Percentiles rank a stretch among this genome's conserved stretches.
Conservation (phyloP, 2,888 invertebrate genomes). For the Lydus trimaculatus region DNA sequence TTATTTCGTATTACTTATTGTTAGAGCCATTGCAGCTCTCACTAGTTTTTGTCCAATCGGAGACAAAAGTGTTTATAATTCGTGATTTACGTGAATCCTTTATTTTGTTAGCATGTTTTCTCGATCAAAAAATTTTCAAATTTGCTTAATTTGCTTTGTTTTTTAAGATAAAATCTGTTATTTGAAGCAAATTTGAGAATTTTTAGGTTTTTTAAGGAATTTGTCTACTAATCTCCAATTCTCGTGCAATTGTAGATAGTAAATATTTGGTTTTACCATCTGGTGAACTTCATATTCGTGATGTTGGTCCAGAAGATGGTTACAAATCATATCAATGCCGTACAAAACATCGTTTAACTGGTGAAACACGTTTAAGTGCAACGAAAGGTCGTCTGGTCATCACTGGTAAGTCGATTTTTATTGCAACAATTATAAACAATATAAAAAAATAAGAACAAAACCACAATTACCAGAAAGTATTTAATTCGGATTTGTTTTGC, state of each 20-base stretch:
- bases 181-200: background rate
- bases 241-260: constrained; percentile 71
- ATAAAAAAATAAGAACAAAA: background rate
- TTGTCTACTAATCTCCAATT: background rate
- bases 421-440: background rate
- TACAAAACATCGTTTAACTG: constrained; percentile 91
- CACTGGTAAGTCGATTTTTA: constrained; percentile 78
- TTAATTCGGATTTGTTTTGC: background rate
- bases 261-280: constrained; percentile 94
- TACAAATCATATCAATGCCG: constrained; percentile 94
- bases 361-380: constrained; percentile 90
- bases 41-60: too few species aligned
- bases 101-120: too few species aligned
- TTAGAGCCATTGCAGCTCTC: too few species aligned
- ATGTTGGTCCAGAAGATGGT: constrained; percentile 94
- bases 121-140: background rate
- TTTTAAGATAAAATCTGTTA: background rate
- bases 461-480: too few species aligned
- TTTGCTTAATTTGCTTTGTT: background rate
- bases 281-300: constrained; percentile 94
- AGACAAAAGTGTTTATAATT: too few species aligned
- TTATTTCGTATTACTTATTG: too few species aligned
- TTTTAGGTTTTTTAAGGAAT: background rate
- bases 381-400: constrained; percentile 94
- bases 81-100: too few species aligned